Evolutionary conservation across 1,140 invertebrate species (phyloP).

Genomic region (Mamestra configurata): DNA sequence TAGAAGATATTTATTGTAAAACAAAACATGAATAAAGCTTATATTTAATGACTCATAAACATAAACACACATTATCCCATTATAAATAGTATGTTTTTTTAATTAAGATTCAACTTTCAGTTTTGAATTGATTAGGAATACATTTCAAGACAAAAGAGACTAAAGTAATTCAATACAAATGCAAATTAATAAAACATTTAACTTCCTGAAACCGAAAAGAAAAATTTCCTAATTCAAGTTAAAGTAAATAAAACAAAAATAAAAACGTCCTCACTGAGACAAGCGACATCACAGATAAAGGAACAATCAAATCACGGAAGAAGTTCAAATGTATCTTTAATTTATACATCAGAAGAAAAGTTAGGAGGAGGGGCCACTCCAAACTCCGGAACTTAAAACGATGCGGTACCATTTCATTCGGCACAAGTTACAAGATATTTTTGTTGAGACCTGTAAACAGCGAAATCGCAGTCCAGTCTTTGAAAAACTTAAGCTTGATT

Average conservation of each 20-base stretch:
- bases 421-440: slow-evolving; percentile 8
- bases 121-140: no score
- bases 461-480: no score
- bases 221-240: background rate
- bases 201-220: background rate
- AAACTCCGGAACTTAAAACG: slow-evolving; percentile 42
- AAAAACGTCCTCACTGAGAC: background rate
- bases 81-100: no score
- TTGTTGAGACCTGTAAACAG: no score
- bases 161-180: no score
- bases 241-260: slow-evolving; percentile 31
- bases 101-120: no score
- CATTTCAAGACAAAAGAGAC: no score
- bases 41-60: no score
- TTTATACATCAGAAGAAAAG: slow-evolving; percentile 49
- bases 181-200: background rate
- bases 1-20: no score
- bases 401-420: slow-evolving; percentile 27
- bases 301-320: slow-evolving; percentile 49
- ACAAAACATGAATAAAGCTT: no score
- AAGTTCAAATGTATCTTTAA: slow-evolving; percentile 53
- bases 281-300: slow-evolving; percentile 35
- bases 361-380: slow-evolving; percentile 44
- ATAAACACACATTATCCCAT: no score
- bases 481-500: no score